A percentile compares a stretch with the other conserved stretches of the same genome.
Evolutionary conservation across 2,113 vertebrate species (phyloP).

Genomic region (Oncorhynchus clarkii): DNA sequence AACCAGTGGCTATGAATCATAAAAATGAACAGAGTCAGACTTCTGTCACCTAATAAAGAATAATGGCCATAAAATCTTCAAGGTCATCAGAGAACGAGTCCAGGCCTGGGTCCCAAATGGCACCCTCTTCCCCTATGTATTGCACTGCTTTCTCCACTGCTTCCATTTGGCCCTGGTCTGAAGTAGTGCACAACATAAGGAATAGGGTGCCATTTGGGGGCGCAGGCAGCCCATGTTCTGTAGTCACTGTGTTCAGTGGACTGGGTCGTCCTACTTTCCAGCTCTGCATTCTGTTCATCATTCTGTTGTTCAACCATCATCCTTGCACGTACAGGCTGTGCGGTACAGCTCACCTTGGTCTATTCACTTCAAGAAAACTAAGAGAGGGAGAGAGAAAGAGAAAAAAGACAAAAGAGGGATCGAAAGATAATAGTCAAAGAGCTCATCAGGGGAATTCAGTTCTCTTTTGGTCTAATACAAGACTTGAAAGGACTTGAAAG

Average conservation of each 20-base stretch:
- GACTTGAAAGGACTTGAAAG: no score
- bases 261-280: slow-evolving; percentile 28
- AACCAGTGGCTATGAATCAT: slow-evolving; percentile 44
- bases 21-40: no score
- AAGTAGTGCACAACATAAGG: no score
- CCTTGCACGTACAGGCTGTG: not conserved
- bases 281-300: slow-evolving; percentile 25
- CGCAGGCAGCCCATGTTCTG: not conserved
- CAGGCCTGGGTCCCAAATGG: not conserved
- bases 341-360: slow-evolving; percentile 21
- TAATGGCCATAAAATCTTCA: slow-evolving; percentile 50
- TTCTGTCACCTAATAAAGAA: slow-evolving; percentile 54
- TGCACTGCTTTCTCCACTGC: no score
- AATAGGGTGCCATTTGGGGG: not conserved
- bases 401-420: not conserved
- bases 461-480: no score
- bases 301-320: slow-evolving; percentile 6
- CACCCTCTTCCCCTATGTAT: no score
- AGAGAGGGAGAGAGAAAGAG: not conserved
- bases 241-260: slow-evolving; percentile 7
- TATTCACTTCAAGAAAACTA: slow-evolving; percentile 10
- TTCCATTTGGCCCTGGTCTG: no score
- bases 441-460: no score
- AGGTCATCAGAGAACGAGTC: slow-evolving; percentile 50
- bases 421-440: no score